Evolutionary conservation across 2,797 vertebrate species (phyloP).

Genomic region (Silurus aristotelis): DNA sequence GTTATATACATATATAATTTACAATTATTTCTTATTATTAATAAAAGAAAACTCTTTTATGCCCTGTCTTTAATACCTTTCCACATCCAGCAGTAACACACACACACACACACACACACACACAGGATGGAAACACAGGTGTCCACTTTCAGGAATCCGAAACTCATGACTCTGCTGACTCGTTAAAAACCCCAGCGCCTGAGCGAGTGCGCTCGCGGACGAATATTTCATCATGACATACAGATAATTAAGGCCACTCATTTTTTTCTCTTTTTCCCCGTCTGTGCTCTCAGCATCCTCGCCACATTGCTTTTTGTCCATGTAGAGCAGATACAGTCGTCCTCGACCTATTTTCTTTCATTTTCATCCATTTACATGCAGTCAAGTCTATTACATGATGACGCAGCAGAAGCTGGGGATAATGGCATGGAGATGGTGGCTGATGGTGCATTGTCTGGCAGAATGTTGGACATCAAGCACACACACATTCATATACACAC

Average conservation of each 20-base stretch:
- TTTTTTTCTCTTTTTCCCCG: neutral
- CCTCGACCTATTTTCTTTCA: constrained; percentile 32
- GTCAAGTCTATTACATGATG: constrained; percentile 37
- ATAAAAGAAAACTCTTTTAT: too few relatives aligned
- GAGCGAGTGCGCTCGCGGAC: constrained; percentile 31
- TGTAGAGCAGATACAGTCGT: constrained; percentile 32
- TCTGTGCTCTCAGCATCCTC: constrained; percentile 14
- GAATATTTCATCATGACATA: constrained; percentile 53
- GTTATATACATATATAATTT: too few relatives aligned
- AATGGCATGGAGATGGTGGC: constrained; percentile 1
- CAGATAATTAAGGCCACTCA: constrained; percentile 52
- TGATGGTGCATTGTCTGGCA: neutral
- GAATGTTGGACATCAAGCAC: neutral
- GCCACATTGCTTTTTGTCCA: constrained; percentile 6
- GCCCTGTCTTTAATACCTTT: too few relatives aligned
- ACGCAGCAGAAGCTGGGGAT: constrained; percentile 12
- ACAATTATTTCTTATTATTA: too few relatives aligned
- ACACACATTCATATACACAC: neutral
- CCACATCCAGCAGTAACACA: too few relatives aligned
- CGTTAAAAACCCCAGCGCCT: neutral
- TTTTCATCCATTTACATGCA: constrained; percentile 41
- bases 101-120: neutral
- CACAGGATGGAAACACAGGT: neutral
- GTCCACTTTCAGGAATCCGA: neutral
- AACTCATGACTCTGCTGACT: constrained; percentile 32